Evolutionary conservation across 2,113 vertebrate genomes (phyloP), one percentile per base, ranked within the genome.

Genomic region (Hypocryptadius cinnamomeus): DNA sequence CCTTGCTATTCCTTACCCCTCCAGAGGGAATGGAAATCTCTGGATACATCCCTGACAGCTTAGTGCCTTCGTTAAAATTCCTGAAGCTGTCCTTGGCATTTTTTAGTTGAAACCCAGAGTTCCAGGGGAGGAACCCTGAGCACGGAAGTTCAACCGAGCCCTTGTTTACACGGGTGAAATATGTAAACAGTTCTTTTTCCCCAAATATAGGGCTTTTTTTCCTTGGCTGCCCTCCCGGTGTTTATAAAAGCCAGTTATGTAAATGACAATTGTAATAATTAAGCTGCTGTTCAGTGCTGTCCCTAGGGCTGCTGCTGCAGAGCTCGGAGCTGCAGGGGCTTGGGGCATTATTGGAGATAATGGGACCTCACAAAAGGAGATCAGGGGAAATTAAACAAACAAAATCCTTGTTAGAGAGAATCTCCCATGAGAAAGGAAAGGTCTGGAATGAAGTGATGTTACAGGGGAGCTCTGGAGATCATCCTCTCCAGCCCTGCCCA

Each of bases 211-310:
- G 70, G 10, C 19, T n/a, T 30, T 25, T 25, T 60, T 45, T 4
- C 56, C 45, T 80, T 92, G 94, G 94, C 91, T 89, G 45, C 78
- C 18, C 6, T 48, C 81, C 40, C n/a, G 5, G 45, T 79, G 82
- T 93, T 94, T 94, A 82, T 69, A 76, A 22, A 94, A 91, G 60
- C 1, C 9, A 79, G 78, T 79, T 91, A 42, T 63, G 69, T 73
- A 85, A 87, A 82, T 87, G 70, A 33, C 74, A 72, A 10, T 35
- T 80, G n/a, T 40, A 70, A 13, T 78, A 79, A 85, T 89, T 51
- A 74, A 79, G 63, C 51, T 61, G 42, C 85, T 44, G 5, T 74
- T 57, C 15, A 3, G 31, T 40, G 81, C 85, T 40, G 4, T n/a
- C 81, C 71, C 39, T 2, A 2, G 3, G n/a, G 64, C 66, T 33